Evolutionary conservation across 2,797 vertebrate genomes (phyloP).

Genomic region (Pseudocheirus occidentalis): DNA sequence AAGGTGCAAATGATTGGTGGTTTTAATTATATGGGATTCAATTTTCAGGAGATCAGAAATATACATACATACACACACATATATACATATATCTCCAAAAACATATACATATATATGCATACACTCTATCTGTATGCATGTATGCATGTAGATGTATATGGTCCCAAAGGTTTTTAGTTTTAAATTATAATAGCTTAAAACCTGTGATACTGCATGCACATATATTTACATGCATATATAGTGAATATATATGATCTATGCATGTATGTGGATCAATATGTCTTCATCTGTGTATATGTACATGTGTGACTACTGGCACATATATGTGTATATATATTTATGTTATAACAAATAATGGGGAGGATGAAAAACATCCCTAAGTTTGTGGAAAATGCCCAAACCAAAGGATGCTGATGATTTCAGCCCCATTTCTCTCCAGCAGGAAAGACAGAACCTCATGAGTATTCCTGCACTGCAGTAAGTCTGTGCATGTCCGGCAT

Average conservation of each 20-base stretch:
- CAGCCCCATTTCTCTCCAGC: neutral
- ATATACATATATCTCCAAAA: neutral
- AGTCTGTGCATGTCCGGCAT: neutral
- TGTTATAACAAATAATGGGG: neutral
- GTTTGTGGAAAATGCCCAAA: neutral
- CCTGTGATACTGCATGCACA: neutral
- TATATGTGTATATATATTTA: neutral
- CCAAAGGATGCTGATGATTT: neutral
- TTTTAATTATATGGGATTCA: neutral
- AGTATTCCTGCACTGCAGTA: rapidly evolving
- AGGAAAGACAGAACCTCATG: neutral
- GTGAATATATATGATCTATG: too few relatives aligned
- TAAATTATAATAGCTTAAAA: slow-evolving; percentile 26
- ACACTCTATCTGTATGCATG: neutral
- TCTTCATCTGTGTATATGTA: neutral
- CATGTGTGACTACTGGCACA: neutral
- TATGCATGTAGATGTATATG: neutral
- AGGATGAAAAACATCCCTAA: neutral
- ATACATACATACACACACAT: neutral
- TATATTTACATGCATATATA: too few relatives aligned
- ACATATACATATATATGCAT: neutral
- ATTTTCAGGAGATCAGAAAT: neutral
- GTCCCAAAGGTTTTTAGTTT: neutral
- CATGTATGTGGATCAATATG: neutral
- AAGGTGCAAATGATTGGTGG: neutral